Evolutionary conservation across 2,113 vertebrate genomes (phyloP).

Genomic region (Todiramphus saurophagus): DNA sequence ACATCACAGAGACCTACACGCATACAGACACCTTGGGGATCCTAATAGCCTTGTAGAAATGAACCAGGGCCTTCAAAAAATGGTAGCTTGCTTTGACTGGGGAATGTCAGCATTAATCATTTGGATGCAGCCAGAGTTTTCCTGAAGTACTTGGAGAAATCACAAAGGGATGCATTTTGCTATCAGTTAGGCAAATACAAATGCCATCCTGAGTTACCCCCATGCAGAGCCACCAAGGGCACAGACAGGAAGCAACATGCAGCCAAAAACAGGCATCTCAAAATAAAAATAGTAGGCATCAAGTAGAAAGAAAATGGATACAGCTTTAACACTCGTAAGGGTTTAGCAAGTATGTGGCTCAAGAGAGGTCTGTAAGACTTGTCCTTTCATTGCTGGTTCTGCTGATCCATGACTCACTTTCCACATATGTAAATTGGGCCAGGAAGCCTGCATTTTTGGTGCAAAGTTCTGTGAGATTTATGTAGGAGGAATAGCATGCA

Average conservation of each 20-base stretch:
- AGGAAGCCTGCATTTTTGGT: neutral
- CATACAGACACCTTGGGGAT: neutral
- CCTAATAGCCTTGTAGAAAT: neutral
- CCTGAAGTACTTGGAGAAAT: neutral
- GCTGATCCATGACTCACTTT: neutral
- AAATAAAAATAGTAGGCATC: neutral
- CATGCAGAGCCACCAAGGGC: neutral
- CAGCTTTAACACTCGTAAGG: neutral
- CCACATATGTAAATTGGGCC: neutral
- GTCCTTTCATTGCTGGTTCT: neutral
- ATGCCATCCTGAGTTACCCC: neutral
- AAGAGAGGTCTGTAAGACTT: neutral
- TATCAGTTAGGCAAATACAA: neutral
- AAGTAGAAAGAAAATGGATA: neutral
- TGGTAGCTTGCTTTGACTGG: neutral
- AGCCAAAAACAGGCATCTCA: neutral
- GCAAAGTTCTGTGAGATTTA: neutral
- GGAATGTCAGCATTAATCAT: neutral
- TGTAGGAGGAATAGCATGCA: neutral
- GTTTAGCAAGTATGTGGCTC: neutral
- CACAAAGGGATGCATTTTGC: neutral
- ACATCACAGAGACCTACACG: neutral
- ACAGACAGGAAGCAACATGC: neutral
- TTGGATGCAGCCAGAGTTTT: neutral
- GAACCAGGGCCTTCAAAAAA: neutral